A percentile compares a stretch with the other conserved stretches of the same genome.
These are phyloP conservation scores for Ammodramus savannarum DNA, from an alignment of 2,113 vertebrate genomes.

Conservation along the genomic window DNA sequence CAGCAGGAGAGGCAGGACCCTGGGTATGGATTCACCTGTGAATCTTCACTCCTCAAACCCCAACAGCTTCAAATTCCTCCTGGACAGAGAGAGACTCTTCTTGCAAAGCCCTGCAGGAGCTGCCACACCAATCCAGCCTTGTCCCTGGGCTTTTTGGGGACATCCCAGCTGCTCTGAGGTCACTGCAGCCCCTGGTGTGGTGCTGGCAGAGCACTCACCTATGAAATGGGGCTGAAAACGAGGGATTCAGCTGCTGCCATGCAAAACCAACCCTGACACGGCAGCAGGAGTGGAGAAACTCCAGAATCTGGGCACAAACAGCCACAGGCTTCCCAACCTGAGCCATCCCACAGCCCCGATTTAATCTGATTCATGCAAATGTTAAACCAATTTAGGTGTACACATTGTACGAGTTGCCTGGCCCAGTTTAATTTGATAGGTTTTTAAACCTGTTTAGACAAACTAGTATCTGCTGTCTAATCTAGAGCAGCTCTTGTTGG, in stretches of 20 bases:
- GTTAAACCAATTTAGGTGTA: slow-evolving; percentile 17
- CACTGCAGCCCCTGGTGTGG: background rate
- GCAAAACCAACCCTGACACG: background rate
- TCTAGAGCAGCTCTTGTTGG: background rate
- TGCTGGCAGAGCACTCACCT: background rate
- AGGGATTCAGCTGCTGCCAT: background rate
- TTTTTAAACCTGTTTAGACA: slow-evolving; percentile 46
- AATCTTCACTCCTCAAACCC: background rate
- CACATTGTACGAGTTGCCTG: background rate
- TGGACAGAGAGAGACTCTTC: no score
- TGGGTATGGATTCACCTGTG: accelerated
- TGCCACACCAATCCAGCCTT: accelerated
- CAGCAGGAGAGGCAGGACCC: background rate
- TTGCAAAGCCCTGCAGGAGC: background rate
- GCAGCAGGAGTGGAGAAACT: background rate
- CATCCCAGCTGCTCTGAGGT: accelerated
- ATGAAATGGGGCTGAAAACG: background rate
- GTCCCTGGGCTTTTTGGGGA: accelerated
- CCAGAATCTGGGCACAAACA: background rate
- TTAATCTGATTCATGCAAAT: slow-evolving; percentile 11
- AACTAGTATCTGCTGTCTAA: slow-evolving; percentile 14
- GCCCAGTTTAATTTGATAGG: slow-evolving; percentile 22
- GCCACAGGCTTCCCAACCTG: background rate
- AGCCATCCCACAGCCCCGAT: background rate
- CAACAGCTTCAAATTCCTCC: background rate